Evolutionary conservation across 2,797 vertebrate species (phyloP).

Genomic region (Rhinella marina): DNA sequence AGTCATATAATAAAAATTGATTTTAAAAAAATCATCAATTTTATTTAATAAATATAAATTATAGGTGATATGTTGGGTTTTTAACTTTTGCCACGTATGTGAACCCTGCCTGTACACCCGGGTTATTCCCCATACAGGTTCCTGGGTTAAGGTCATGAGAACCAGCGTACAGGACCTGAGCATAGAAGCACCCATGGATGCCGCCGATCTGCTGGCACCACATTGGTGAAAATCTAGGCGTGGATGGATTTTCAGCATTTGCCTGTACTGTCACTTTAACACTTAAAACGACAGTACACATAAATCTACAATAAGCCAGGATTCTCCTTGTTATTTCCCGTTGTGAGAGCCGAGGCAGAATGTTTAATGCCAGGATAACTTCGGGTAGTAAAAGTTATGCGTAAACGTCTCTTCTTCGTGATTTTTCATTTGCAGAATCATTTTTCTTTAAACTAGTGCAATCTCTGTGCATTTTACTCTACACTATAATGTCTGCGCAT

Average conservation of each 20-base stretch:
- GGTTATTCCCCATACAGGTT: too few species aligned
- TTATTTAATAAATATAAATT: too few species aligned
- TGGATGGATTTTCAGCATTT: not conserved
- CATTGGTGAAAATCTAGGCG: not conserved
- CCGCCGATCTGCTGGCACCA: not conserved
- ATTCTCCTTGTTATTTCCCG: not conserved
- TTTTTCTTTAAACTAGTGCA: conserved; percentile 43
- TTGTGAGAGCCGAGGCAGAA: conserved; percentile 21
- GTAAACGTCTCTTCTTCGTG: not conserved
- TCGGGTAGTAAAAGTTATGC: not conserved
- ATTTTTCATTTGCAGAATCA: not conserved
- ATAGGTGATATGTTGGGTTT: too few species aligned
- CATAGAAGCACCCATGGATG: too few species aligned
- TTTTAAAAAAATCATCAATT: too few species aligned
- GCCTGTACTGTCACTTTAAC: not conserved
- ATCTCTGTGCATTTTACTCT: conserved; percentile 36
- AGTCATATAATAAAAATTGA: too few species aligned
- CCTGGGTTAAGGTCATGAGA: not conserved
- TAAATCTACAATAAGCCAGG: not conserved
- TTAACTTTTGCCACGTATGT: too few species aligned
- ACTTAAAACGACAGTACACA: not conserved
- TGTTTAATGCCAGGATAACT: not conserved
- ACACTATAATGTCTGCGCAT: conserved; percentile 40
- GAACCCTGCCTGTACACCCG: too few species aligned
- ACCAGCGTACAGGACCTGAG: not conserved